These are phyloP conservation scores for Zaprionus capensis DNA, from an alignment of 1,140 invertebrate species.

Conservation along the genomic window DNA sequence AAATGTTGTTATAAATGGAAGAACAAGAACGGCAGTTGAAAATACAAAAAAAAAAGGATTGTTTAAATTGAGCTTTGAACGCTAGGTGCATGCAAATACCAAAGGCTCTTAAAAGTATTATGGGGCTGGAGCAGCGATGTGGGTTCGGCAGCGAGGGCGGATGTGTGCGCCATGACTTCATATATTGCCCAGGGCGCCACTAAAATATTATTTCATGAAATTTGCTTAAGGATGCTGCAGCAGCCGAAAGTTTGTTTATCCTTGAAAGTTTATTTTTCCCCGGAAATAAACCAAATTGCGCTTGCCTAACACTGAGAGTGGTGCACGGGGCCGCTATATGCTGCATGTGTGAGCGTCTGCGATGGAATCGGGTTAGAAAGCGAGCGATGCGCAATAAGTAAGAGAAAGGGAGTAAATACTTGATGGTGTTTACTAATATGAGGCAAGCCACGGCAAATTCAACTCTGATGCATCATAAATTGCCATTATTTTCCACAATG, in stretches of 20 bases:
- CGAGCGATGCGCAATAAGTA: background rate
- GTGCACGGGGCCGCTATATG: conserved; percentile 19
- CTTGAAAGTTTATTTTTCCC: conserved; percentile 82
- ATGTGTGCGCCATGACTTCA: conserved; percentile 69
- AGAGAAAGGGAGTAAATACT: conserved; percentile 16
- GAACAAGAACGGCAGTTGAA: conserved; percentile 30
- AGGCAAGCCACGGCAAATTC: conserved; percentile 23
- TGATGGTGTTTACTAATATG: conserved; percentile 33
- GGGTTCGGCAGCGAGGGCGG: conserved; percentile 19
- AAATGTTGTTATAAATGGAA: conserved; percentile 29
- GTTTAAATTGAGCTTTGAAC: conserved; percentile 66
- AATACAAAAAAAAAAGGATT: conserved; percentile 36
- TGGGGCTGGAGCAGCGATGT: conserved; percentile 17
- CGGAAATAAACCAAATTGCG: conserved; percentile 82
- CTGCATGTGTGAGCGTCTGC: conserved; percentile 9
- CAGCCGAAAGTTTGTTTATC: conserved; percentile 79
- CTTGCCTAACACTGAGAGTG: conserved; percentile 43
- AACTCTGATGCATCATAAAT: conserved; percentile 38
- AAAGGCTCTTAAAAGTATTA: conserved; percentile 73
- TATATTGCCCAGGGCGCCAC: conserved; percentile 77
- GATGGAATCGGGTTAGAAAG: background rate
- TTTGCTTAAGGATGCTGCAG: conserved; percentile 78
- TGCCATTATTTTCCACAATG: background rate
- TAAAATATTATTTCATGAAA: conserved; percentile 83
- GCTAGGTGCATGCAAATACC: conserved; percentile 66